These are phyloP conservation scores for Athrips mouffetella DNA, from an alignment of 2,888 invertebrate genomes.

Conservation along the genomic window DNA sequence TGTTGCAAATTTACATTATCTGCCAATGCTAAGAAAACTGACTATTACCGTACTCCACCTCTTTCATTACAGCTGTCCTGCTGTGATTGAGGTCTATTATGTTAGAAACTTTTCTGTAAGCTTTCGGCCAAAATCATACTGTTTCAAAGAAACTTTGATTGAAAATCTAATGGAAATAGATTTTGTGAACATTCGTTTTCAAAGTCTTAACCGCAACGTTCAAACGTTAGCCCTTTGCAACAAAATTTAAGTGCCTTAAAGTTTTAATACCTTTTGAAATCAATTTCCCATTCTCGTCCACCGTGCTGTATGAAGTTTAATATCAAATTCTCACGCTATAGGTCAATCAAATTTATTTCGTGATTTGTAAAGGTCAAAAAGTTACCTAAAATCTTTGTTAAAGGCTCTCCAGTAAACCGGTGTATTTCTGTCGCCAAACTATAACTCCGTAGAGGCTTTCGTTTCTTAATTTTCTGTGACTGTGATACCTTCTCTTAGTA, in stretches of 20 bases:
- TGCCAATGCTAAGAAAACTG: too few relatives aligned
- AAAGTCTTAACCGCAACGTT: constrained; percentile 2
- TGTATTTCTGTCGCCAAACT: too few relatives aligned
- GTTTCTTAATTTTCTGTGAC: too few relatives aligned
- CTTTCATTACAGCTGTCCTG: too few relatives aligned
- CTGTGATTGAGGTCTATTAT: too few relatives aligned
- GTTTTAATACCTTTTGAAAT: constrained; percentile 14
- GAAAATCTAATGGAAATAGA: neutral
- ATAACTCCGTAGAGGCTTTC: too few relatives aligned
- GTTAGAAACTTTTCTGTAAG: neutral
- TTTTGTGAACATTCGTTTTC: neutral
- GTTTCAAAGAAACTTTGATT: neutral
- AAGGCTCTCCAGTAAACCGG: too few relatives aligned
- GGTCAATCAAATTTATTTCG: constrained; percentile 52
- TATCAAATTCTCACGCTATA: constrained; percentile 21
- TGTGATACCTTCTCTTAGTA: too few relatives aligned
- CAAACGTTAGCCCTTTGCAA: constrained; percentile 11
- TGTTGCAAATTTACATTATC: too few relatives aligned
- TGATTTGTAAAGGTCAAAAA: constrained; percentile 46
- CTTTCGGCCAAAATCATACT: neutral
- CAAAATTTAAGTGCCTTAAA: constrained; percentile 14
- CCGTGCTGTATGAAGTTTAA: constrained; percentile 15
- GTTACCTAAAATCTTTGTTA: constrained; percentile 48
- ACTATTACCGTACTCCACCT: too few relatives aligned
- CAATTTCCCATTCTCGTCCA: constrained; percentile 18